These are phyloP conservation scores for Drosophila phalerata DNA, from an alignment of 2,888 invertebrate species.

Conservation along the genomic window DNA sequence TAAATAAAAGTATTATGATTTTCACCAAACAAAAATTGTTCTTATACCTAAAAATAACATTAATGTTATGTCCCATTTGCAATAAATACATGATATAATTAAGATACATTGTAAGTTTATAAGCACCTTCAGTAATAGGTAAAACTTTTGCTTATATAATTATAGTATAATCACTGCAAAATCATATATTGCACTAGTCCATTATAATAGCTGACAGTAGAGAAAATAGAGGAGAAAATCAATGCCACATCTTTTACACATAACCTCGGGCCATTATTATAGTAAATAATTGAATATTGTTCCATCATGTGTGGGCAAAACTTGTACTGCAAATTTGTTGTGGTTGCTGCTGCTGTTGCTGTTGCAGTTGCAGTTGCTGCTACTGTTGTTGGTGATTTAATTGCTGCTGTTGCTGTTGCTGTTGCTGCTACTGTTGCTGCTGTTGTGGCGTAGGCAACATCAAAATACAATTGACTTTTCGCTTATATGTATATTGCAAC, in stretches of 20 bases:
- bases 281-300: slow-evolving; percentile 77
- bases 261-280: slow-evolving; percentile 63
- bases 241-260: slow-evolving; percentile 34
- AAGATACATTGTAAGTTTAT: background rate
- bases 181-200: background rate
- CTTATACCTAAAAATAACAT: too few species aligned
- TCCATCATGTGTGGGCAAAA: slow-evolving; percentile 53
- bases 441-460: slow-evolving; percentile 58
- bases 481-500: slow-evolving; percentile 66
- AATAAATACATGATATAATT: background rate
- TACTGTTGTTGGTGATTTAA: slow-evolving; percentile 29
- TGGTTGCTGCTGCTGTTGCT: slow-evolving; percentile 61
- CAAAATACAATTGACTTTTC: slow-evolving; percentile 80
- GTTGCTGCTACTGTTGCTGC: slow-evolving; percentile 40
- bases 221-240: background rate
- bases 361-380: slow-evolving; percentile 32
- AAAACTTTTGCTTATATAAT: background rate
- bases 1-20: too few species aligned
- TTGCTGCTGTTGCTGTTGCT: slow-evolving; percentile 30
- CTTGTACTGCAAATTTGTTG: slow-evolving; percentile 59
- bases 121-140: background rate
- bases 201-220: background rate
- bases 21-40: too few species aligned
- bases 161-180: background rate
- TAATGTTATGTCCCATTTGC: too few species aligned